phyloP scores from a whole-genome alignment of 2,797 vertebrate species.

The Gastrophryne carolinensis region DNA sequence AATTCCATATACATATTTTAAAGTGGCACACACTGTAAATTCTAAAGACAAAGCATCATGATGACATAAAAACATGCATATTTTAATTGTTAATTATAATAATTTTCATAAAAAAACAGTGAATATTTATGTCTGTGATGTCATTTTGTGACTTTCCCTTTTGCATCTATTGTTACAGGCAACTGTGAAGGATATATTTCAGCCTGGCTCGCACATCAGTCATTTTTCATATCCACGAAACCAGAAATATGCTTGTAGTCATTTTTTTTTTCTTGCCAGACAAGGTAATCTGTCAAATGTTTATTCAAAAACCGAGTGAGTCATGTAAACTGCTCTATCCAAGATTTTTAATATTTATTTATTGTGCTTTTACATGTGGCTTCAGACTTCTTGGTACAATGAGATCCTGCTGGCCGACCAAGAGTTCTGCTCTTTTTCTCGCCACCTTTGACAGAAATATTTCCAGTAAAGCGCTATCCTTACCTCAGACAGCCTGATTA shows the following conservation, averaged over 20 bases:
- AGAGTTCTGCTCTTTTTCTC: conserved; percentile 36
- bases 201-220: conserved; percentile 31
- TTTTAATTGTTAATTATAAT: background rate
- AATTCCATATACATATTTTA: too few relatives aligned
- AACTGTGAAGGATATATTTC: conserved; percentile 19
- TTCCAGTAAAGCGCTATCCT: conserved; percentile 45
- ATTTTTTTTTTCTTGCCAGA: conserved; percentile 44
- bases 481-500: conserved; percentile 40
- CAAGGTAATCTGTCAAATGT: conserved; percentile 49
- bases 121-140: background rate
- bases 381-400: conserved; percentile 45
- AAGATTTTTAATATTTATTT: conserved; percentile 51
- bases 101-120: background rate
- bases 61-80: background rate
- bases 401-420: conserved; percentile 42
- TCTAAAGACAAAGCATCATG: background rate
- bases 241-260: conserved; percentile 46
- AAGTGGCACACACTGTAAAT: too few relatives aligned
- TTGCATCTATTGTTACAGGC: conserved; percentile 35
- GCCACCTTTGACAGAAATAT: conserved; percentile 38
- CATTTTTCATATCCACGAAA: conserved; percentile 28
- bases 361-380: conserved; percentile 46
- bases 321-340: conserved; percentile 47
- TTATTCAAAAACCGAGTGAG: conserved; percentile 47
- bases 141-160: background rate